phyloP scores from a whole-genome alignment of 2,888 invertebrate species.

The Unio delphinus region DNA sequence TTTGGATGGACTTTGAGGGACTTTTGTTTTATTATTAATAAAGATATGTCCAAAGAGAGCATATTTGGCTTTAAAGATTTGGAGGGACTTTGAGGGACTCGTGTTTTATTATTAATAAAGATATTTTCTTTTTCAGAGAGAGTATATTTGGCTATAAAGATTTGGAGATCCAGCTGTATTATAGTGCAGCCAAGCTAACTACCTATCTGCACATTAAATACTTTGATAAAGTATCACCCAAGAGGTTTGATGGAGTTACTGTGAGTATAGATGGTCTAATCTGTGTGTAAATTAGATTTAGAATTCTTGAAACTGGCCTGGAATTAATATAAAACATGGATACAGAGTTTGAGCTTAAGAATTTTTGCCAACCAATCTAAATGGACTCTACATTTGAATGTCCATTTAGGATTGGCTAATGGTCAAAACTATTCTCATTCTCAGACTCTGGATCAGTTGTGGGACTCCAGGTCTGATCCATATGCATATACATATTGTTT shows the following conservation, averaged over 20 bases:
- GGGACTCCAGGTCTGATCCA: too few relatives aligned
- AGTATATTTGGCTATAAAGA: constrained; percentile 94
- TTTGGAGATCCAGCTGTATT: constrained; percentile 83
- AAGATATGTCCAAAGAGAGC: constrained; percentile 78
- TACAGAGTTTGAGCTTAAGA: too few relatives aligned
- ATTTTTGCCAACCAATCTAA: too few relatives aligned
- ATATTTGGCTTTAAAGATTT: constrained; percentile 95
- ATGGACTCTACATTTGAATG: too few relatives aligned
- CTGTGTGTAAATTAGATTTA: too few relatives aligned
- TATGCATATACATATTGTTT: too few relatives aligned
- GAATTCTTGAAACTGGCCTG: too few relatives aligned
- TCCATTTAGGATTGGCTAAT: too few relatives aligned
- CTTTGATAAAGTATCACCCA: constrained; percentile 77
- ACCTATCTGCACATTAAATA: constrained; percentile 86
- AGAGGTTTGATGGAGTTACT: constrained; percentile 71
- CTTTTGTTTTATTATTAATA: background rate
- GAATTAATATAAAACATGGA: too few relatives aligned
- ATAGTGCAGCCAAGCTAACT: constrained; percentile 85
- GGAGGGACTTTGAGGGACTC: constrained; percentile 52
- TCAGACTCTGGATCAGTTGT: too few relatives aligned
- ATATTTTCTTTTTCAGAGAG: constrained; percentile 76
- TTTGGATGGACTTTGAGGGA: constrained; percentile 72
- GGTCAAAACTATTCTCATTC: too few relatives aligned
- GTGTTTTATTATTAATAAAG: constrained; percentile 1
- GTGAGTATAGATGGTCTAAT: too few relatives aligned